Percentiles rank a stretch among this genome's conserved stretches.
phyloP scores from a whole-genome alignment of 2,888 invertebrate genomes.

The Drosophila robusta region DNA sequence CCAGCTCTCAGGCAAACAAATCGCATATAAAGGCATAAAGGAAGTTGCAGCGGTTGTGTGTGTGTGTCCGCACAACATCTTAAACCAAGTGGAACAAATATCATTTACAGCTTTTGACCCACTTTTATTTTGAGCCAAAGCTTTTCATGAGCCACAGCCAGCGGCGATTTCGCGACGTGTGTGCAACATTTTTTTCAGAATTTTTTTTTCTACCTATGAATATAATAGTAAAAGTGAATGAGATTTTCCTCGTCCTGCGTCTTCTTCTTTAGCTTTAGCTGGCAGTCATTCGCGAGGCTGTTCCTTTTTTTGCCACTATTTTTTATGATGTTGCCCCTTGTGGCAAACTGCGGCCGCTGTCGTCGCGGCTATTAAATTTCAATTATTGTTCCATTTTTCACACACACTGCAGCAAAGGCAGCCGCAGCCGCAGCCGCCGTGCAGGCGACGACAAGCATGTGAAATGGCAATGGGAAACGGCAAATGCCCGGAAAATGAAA shows the following conservation, averaged over 20 bases:
- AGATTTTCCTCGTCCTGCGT: slow-evolving; percentile 40
- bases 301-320: slow-evolving; percentile 34
- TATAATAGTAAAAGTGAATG: slow-evolving; percentile 78
- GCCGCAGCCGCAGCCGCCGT: slow-evolving; percentile 20
- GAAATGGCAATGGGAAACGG: slow-evolving; percentile 26
- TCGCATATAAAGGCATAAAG: slow-evolving; percentile 44
- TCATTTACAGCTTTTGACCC: slow-evolving; percentile 80
- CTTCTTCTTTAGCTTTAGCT: slow-evolving; percentile 13
- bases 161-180: slow-evolving; percentile 65
- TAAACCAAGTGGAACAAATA: slow-evolving; percentile 79
- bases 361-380: slow-evolving; percentile 78
- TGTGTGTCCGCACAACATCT: slow-evolving; percentile 58
- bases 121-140: slow-evolving; percentile 70
- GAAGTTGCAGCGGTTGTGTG: slow-evolving; percentile 20
- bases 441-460: slow-evolving; percentile 40
- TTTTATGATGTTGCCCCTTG: slow-evolving; percentile 48
- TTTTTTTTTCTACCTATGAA: slow-evolving; percentile 63
- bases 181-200: slow-evolving; percentile 35
- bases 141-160: slow-evolving; percentile 61
- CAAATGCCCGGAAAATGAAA: slow-evolving; percentile 18
- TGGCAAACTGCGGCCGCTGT: slow-evolving; percentile 59
- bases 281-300: slow-evolving; percentile 39
- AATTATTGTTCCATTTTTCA: slow-evolving; percentile 80
- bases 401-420: slow-evolving; percentile 46
- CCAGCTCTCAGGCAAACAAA: slow-evolving; percentile 40